Percentiles rank a stretch among this genome's conserved stretches.
phyloP scores from a whole-genome alignment of 2,113 vertebrate species.

The Passer montanus region DNA sequence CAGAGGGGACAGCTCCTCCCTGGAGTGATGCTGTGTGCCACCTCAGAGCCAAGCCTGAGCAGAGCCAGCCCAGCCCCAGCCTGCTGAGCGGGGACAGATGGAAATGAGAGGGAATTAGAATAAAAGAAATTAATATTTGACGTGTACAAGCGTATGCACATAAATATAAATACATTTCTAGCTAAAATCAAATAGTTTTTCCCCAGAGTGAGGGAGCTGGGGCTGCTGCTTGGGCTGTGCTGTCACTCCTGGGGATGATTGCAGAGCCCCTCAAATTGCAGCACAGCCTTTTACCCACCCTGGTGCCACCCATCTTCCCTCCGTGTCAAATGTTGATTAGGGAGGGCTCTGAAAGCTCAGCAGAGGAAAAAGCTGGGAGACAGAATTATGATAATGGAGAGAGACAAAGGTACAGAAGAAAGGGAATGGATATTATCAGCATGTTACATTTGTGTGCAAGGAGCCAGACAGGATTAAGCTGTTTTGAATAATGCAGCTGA shows the following conservation, averaged over 20 bases:
- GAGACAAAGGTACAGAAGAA: conserved; percentile 33
- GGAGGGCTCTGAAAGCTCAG: conserved; percentile 62
- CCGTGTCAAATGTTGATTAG: conserved; percentile 34
- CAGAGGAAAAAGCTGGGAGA: conserved; percentile 13
- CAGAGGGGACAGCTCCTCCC: not conserved
- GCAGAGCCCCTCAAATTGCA: conserved; percentile 32
- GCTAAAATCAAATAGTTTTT: conserved; percentile 59
- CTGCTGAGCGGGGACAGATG: not conserved
- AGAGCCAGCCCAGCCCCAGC: not conserved
- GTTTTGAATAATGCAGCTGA: conserved; percentile 9
- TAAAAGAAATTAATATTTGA: conserved; percentile 64
- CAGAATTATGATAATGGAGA: conserved; percentile 27
- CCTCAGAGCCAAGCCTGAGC: not conserved
- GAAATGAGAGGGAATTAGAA: conserved; percentile 47
- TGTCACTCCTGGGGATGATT: conserved; percentile 39
- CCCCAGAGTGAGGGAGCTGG: conserved; percentile 48
- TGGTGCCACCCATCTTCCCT: conserved; percentile 1
- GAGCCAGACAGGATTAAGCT: not conserved
- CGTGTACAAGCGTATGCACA: conserved; percentile 34
- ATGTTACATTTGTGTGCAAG: not conserved
- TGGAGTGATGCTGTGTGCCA: not conserved
- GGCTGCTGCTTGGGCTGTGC: conserved; percentile 41
- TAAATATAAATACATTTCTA: conserved; percentile 67
- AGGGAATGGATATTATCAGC: not conserved
- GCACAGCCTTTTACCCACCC: not conserved